Conservation (phyloP, 2,113 vertebrate genomes). For the Brachyhypopomus gauderio region DNA sequence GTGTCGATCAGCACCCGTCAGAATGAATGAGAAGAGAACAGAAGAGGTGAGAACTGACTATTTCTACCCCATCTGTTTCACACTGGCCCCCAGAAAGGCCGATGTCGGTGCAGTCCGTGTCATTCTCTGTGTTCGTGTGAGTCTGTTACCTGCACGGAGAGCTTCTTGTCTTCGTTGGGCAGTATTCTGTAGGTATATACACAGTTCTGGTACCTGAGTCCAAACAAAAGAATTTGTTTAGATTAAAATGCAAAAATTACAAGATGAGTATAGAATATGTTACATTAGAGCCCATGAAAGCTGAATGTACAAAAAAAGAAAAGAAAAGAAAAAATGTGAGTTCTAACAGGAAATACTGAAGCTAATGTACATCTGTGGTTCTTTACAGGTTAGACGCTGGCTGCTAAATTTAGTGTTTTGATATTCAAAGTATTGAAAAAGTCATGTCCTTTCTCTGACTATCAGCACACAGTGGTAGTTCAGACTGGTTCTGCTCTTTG, state of each 20-base stretch:
- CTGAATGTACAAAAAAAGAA: too few species aligned
- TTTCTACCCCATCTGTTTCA: too few species aligned
- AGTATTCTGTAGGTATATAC: slow-evolving; percentile 97
- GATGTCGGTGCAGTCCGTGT: too few species aligned
- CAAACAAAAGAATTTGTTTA: slow-evolving; percentile 1
- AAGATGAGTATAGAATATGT: not conserved
- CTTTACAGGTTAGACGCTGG: slow-evolving; percentile 16
- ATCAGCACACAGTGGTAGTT: not conserved
- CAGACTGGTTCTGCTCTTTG: not conserved
- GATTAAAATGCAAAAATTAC: slow-evolving; percentile 1
- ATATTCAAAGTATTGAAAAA: not conserved
- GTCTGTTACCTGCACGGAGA: slow-evolving; percentile 91
- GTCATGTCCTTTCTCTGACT: not conserved
- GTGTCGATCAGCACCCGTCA: not conserved
- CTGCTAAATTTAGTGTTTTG: not conserved
- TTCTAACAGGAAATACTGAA: slow-evolving; percentile 6
- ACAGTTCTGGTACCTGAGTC: slow-evolving; percentile 86
- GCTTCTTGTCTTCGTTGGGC: slow-evolving; percentile 88
- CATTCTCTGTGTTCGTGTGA: not conserved
- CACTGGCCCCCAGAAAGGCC: too few species aligned
- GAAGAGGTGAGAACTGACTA: not conserved
- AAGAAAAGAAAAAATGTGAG: not conserved
- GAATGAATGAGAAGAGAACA: not conserved
- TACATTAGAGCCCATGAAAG: not conserved
- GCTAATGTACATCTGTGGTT: not conserved